Evolutionary conservation across 2,797 vertebrate species (phyloP).

Genomic region (Erpetoichthys calabaricus): DNA sequence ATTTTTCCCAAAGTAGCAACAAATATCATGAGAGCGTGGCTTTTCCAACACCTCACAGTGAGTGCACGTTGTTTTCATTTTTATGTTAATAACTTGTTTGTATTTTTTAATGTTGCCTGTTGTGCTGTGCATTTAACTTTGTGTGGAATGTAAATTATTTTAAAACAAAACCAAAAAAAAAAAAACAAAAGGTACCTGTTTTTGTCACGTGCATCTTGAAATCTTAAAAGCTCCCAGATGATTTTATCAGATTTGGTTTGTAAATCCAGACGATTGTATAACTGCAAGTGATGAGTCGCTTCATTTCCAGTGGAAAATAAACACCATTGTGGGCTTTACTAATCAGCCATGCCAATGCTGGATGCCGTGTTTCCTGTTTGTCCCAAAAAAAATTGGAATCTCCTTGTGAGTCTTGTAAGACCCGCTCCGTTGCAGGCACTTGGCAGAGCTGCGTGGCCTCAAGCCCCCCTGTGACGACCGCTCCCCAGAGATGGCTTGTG

Average conservation of each 20-base stretch:
- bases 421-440: no score
- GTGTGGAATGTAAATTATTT: no score
- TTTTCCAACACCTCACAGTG: conserved; percentile 98
- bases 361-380: not conserved
- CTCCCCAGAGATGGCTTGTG: no score
- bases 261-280: not conserved
- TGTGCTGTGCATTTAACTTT: no score
- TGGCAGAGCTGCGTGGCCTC: no score
- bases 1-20: conserved; percentile 99
- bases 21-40: conserved; percentile 99
- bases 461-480: no score
- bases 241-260: not conserved
- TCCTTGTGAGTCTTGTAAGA: not conserved
- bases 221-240: not conserved
- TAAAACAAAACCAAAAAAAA: no score
- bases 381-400: not conserved
- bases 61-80: conserved; percentile 33
- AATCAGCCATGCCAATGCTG: not conserved
- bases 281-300: not conserved
- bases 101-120: not conserved
- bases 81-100: conserved; percentile 14
- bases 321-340: not conserved
- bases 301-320: not conserved
- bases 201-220: no score
- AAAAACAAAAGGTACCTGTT: no score